Evolutionary conservation across 37 sponge, comb jelly and placozoan species (phyloP), one percentile per base, ranked within the genome.

Genomic region (Chondrosia reniformis): DNA sequence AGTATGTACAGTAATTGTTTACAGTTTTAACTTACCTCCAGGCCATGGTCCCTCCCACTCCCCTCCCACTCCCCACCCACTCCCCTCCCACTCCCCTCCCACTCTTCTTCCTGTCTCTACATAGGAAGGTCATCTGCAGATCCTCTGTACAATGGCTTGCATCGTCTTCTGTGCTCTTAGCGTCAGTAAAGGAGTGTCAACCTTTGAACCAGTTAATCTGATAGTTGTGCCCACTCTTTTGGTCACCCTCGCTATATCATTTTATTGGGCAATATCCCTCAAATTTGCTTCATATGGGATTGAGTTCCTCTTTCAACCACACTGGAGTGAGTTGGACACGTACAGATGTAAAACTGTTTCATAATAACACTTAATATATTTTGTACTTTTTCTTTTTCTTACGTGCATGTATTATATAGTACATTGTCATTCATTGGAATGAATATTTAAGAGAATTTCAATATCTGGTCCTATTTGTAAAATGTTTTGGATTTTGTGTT

Each of bases 201-300:
- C 91, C 75, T 83, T 93, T 52, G 94, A 93, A 56, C 84, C 79
- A 40, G 87, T 87, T 44, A 89, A 89, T 58, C 79, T 66, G 72
- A 80, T 89, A 39, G 75, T 89, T 37, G 88, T 93, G 13, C 88
- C 94, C 21, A 33, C 77, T 28, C 88, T 93, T 38, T 82, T 93
- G 33, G 21, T 61, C 33, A 84, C 89, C 36, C 72, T 93, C 22
- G 77, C 80, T 21, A 44, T 89, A 67, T 74, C 81, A 42, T 88
- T 93, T 79, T 86, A 83, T 72, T 93, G 84, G 84, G 82, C 91
- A 24, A 52, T 93, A 61, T 87, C 80, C 56, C 84, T 93, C 19
- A 84, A 84, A 22, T 80, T 84, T 78, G 87, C 91, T 25, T 64
- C 67, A 4, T 45, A 79, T 33, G 94, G 94, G 38, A 89, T 93